Evolutionary conservation across 30 jellyfish, hydroid and myxozoan species (phyloP).

Genomic region (Hydractinia symbiolongicarpus): DNA sequence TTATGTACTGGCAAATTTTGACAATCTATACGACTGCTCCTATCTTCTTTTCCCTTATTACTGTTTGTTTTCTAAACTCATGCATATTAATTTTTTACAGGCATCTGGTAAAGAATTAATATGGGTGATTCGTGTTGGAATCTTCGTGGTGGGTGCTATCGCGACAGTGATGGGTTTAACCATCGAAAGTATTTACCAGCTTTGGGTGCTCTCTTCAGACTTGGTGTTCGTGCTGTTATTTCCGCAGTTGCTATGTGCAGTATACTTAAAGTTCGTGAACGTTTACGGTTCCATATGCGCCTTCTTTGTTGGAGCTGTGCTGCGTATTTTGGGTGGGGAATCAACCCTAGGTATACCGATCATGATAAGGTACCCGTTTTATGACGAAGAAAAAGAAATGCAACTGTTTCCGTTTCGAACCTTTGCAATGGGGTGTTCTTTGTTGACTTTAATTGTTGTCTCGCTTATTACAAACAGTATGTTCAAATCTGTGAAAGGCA

Average conservation of each 20-base stretch:
- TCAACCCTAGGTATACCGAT: conserved; percentile 47
- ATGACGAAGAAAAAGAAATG: conserved; percentile 30
- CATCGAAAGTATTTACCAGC: conserved; percentile 45
- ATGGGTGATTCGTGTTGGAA: conserved; percentile 81
- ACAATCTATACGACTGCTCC: no score
- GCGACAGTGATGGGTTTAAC: conserved; percentile 78
- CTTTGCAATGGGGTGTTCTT: conserved; percentile 71
- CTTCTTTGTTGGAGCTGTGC: conserved; percentile 50
- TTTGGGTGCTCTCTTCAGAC: conserved; percentile 89
- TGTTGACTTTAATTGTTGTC: conserved; percentile 52
- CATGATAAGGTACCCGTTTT: conserved; percentile 63
- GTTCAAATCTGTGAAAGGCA: not conserved
- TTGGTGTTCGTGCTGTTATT: conserved; percentile 74
- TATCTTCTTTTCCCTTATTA: not conserved
- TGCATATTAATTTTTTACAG: conserved; percentile 29
- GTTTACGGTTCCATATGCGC: conserved; percentile 81
- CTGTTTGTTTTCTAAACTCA: not conserved
- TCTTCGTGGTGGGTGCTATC: conserved; percentile 65
- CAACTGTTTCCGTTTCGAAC: conserved; percentile 86
- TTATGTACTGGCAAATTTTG: no score
- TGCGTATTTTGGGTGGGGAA: conserved; percentile 83
- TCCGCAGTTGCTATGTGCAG: conserved; percentile 90
- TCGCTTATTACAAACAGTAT: conserved; percentile 30
- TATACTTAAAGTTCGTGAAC: conserved; percentile 73
- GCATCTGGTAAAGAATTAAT: conserved; percentile 78